Evolutionary conservation across 2,888 invertebrate genomes (phyloP).

Genomic region (Netelia virgata): DNA sequence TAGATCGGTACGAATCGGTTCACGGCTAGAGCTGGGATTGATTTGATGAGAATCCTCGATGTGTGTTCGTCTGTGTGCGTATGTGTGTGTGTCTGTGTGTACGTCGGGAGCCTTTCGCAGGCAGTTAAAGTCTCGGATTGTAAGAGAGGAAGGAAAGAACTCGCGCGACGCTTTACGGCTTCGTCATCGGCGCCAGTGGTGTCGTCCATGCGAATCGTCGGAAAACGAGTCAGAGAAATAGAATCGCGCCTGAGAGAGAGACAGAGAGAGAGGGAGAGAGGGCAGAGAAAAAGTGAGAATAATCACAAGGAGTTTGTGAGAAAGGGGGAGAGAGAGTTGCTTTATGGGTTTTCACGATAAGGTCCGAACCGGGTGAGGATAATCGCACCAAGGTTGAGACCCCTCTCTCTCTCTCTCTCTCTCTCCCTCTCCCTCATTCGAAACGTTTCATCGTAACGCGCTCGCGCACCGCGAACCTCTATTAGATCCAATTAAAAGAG

Average conservation of each 20-base stretch:
- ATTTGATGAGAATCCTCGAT: not conserved
- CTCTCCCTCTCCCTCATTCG: constrained; percentile 18
- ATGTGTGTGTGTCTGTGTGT: not conserved
- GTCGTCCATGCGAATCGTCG: constrained; percentile 60
- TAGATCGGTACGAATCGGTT: too few relatives aligned
- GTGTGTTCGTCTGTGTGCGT: not conserved
- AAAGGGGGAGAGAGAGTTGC: constrained; percentile 24
- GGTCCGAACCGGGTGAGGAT: constrained; percentile 62
- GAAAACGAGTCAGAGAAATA: constrained; percentile 29
- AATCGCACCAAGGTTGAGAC: constrained; percentile 64
- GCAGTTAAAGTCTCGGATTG: constrained; percentile 54
- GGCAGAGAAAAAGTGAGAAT: constrained; percentile 18
- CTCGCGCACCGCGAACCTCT: constrained; percentile 52
- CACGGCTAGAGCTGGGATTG: not conserved
- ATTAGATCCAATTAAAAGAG: constrained; percentile 68
- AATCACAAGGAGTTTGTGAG: not conserved
- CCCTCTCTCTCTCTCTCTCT: constrained; percentile 24
- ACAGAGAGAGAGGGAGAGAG: not conserved
- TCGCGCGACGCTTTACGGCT: constrained; percentile 46
- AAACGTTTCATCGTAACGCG: constrained; percentile 11
- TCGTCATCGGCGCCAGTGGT: constrained; percentile 62
- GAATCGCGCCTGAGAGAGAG: constrained; percentile 6
- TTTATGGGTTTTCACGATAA: constrained; percentile 64
- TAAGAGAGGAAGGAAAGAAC: constrained; percentile 8
- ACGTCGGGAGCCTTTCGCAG: constrained; percentile 3